phyloP scores from a whole-genome alignment of 92 coral and sea anemone genomes.

The Phenganax subtilis region DNA sequence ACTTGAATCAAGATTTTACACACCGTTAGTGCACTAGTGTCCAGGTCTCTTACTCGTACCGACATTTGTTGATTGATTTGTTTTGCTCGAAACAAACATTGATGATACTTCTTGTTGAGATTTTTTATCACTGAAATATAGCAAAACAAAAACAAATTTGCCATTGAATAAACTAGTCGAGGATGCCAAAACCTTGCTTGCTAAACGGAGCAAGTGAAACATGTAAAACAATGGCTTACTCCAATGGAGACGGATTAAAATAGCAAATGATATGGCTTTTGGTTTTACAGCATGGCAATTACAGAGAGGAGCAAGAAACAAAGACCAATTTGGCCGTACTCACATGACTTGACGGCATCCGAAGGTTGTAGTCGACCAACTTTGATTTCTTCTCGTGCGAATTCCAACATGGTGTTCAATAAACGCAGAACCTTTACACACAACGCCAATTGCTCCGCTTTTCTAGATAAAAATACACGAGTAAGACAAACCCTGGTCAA shows the following conservation, averaged over 20 bases:
- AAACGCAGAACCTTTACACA: conserved; percentile 78
- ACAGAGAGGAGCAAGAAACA: background rate
- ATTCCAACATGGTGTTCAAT: conserved; percentile 64
- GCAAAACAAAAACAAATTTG: background rate
- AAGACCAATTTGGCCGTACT: background rate
- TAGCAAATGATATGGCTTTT: no score
- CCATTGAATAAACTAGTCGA: background rate
- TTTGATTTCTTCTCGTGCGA: conserved; percentile 72
- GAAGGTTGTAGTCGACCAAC: conserved; percentile 79
- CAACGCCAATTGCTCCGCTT: conserved; percentile 82
- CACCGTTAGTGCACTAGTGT: conserved; percentile 71
- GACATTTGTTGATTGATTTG: conserved; percentile 66
- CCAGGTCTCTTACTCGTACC: conserved; percentile 49
- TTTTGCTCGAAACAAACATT: conserved; percentile 71
- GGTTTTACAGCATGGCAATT: no score
- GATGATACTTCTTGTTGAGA: conserved; percentile 70
- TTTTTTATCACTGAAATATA: conserved; percentile 63
- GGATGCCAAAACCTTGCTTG: background rate
- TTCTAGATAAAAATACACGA: conserved; percentile 41
- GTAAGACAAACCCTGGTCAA: no score
- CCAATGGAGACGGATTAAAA: no score
- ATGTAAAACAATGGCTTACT: no score
- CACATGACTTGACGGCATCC: conserved; percentile 82
- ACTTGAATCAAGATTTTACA: conserved; percentile 8
- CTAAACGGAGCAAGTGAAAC: background rate